phyloP scores from a whole-genome alignment of 1,140 invertebrate species.

The Bombus picipes region DNA sequence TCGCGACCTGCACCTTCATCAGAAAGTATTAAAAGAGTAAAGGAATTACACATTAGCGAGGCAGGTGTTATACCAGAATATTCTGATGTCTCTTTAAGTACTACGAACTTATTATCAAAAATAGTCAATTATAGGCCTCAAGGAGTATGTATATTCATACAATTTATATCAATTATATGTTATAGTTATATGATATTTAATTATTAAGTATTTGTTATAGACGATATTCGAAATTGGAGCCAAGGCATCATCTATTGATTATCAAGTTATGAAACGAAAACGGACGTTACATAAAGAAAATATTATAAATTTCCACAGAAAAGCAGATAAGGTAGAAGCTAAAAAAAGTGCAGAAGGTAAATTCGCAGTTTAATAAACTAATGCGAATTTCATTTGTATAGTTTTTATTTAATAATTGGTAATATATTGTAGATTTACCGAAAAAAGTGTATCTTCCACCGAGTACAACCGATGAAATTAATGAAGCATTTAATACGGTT shows the following conservation, averaged over 20 bases:
- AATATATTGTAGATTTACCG: slow-evolving; percentile 30
- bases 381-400: not conserved
- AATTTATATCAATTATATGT: slow-evolving; percentile 33
- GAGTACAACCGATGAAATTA: slow-evolving; percentile 77
- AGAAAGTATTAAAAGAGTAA: slow-evolving; percentile 94
- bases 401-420: slow-evolving; percentile 6
- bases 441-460: slow-evolving; percentile 64
- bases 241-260: slow-evolving; percentile 89
- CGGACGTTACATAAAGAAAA: slow-evolving; percentile 86
- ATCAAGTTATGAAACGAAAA: slow-evolving; percentile 89
- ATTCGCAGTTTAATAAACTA: not conserved
- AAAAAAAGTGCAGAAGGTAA: slow-evolving; percentile 7
- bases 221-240: slow-evolving; percentile 97
- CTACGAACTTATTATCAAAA: slow-evolving; percentile 85
- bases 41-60: slow-evolving; percentile 84
- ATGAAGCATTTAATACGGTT: slow-evolving; percentile 81
- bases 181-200: slow-evolving; percentile 42
- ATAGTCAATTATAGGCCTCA: slow-evolving; percentile 93
- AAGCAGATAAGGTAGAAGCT: slow-evolving; percentile 79
- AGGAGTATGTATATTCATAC: slow-evolving; percentile 85
- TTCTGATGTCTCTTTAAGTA: slow-evolving; percentile 67
- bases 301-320: slow-evolving; percentile 82
- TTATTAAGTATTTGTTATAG: slow-evolving; percentile 81
- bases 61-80: slow-evolving; percentile 82
- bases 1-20: slow-evolving; percentile 93